Evolutionary conservation across 2,888 invertebrate genomes (phyloP).

Genomic region (Chrysotoxum bicinctum): DNA sequence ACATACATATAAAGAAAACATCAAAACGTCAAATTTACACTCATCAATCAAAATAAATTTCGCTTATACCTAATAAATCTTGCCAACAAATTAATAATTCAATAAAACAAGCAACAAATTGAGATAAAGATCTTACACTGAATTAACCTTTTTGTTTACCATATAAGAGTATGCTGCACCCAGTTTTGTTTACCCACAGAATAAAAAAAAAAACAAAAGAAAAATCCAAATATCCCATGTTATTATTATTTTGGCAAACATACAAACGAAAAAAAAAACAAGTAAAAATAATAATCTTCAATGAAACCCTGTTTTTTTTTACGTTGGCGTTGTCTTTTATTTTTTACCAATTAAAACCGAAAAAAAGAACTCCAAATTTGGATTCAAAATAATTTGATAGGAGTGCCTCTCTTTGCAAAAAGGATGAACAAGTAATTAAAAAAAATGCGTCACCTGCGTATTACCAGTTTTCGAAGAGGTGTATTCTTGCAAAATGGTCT

Average conservation of each 20-base stretch:
- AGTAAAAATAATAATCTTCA: background rate
- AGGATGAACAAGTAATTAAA: background rate
- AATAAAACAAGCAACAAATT: background rate
- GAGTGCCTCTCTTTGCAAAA: conserved; percentile 1
- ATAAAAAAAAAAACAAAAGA: background rate
- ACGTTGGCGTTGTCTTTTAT: conserved; percentile 13
- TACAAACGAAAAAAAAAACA: background rate
- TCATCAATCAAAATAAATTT: conserved; percentile 11
- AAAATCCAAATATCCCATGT: background rate
- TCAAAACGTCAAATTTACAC: background rate
- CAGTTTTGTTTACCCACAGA: background rate
- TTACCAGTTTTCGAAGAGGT: background rate
- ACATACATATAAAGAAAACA: background rate
- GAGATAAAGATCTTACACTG: background rate
- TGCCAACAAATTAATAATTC: background rate
- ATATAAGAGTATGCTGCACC: conserved; percentile 2
- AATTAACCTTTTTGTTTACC: background rate
- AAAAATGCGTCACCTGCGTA: conserved; percentile 7
- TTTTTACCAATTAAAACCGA: background rate
- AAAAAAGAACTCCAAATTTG: background rate
- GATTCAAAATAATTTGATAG: background rate
- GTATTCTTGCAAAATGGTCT: background rate
- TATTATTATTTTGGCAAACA: conserved; percentile 8
- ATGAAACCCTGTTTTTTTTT: background rate
- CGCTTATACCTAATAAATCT: background rate